Evolutionary conservation across 2,113 vertebrate genomes (phyloP), one percentile per base, ranked within the genome.

Genomic region (Poecile atricapillus): DNA sequence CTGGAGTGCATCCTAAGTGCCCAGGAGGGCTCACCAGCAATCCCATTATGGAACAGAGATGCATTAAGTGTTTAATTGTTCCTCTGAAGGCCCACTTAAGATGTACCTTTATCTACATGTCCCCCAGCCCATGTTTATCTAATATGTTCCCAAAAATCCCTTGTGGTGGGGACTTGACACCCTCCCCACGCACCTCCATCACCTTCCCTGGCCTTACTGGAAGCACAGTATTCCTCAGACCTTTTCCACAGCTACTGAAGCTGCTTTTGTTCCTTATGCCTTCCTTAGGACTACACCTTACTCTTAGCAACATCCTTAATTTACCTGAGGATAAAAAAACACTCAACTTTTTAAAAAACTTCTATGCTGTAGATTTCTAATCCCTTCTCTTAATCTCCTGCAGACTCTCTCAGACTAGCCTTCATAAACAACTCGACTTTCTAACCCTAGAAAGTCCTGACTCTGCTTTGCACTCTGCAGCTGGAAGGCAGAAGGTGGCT

Each of bases 111-210:
- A 67, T 5, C 19, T 53, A 30, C 15, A 39, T 19, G 21, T 18
- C 13, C 4, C 7, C 7, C 6, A 50, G 17, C 2, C 17, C 14
- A n/a, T 13, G 9, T 35, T 75, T 55, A 63, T 5, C 17, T 21
- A 63, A 11, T 4, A 41, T 28, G 31, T 14, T 53, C 39, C 28
- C 46, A 49, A 65, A 25, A 74, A 64, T 10, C 1, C 53, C 24
- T 15, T 3, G 3, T 15, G 6, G 16, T 35, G 41, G 10, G 14
- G 27, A 62, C 14, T 17, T 13, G 3, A 55, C 13, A 68, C 76
- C 22, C 41, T 44, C 41, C 8, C 14, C n/a, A 44, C 0, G 0
- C 7, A 63, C 6, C 43, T 20, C 10, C 0, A 0, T 27, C 24
- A 35, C 25, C 14, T 82, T 67, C 14, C 35, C 13, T 47, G 33